These are phyloP conservation scores for Drosophila paracracens DNA, from an alignment of 2,888 invertebrate genomes.

Conservation along the genomic window DNA sequence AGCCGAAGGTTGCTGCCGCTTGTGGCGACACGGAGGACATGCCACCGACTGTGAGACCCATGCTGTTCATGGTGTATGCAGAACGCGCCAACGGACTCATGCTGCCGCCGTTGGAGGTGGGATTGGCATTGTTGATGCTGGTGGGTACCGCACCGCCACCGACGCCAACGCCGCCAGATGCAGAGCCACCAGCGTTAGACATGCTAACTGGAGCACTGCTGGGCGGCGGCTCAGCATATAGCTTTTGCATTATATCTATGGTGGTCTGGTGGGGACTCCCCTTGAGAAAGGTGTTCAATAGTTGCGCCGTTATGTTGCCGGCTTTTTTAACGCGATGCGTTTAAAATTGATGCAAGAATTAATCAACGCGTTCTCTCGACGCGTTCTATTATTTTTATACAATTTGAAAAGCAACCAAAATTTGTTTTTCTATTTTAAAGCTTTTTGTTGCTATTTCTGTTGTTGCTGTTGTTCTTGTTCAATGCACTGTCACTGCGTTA, in stretches of 20 bases:
- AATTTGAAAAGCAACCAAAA: constrained; percentile 50
- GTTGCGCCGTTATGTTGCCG: constrained; percentile 84
- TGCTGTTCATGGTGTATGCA: constrained; percentile 91
- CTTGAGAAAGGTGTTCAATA: constrained; percentile 83
- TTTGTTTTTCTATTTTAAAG: constrained; percentile 9
- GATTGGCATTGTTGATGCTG: constrained; percentile 74
- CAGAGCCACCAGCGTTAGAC: constrained; percentile 85
- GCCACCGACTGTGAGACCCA: constrained; percentile 89
- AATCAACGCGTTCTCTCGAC: constrained; percentile 44
- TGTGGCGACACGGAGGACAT: constrained; percentile 89
- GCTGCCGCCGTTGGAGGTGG: constrained; percentile 86
- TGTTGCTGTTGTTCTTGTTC: constrained; percentile 36
- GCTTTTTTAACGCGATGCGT: constrained; percentile 68
- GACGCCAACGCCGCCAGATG: constrained; percentile 50
- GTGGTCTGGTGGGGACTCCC: constrained; percentile 84
- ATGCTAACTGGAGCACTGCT: constrained; percentile 84
- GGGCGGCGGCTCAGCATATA: constrained; percentile 84
- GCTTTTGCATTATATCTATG: constrained; percentile 85
- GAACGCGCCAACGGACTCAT: constrained; percentile 92
- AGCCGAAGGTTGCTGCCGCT: constrained; percentile 86
- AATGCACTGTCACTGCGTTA: constrained; percentile 72
- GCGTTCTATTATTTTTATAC: constrained; percentile 42
- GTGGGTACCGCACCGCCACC: constrained; percentile 64
- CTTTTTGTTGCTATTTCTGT: constrained; percentile 5
- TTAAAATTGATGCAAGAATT: constrained; percentile 29